Percentiles rank a stretch among this genome's conserved stretches.
Evolutionary conservation across 2,888 invertebrate species (phyloP).

Genomic region (Agriopis aurantiaria): DNA sequence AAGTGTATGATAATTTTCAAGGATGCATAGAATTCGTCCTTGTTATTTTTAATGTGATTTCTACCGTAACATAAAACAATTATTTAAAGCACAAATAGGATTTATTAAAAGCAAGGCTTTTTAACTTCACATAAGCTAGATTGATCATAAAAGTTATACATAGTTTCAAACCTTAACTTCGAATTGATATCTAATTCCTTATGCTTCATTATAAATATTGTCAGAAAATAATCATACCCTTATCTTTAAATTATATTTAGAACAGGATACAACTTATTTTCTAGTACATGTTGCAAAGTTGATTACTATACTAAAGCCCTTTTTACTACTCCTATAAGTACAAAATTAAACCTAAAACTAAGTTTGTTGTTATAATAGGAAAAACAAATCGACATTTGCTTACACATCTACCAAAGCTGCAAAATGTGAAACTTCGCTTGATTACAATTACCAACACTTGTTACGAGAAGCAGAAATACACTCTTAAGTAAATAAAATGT

Average conservation of each 20-base stretch:
- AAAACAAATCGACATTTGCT: constrained; percentile 44
- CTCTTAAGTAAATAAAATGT: constrained; percentile 17
- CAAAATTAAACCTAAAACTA: constrained; percentile 55
- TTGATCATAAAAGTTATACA: constrained; percentile 43
- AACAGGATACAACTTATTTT: constrained; percentile 49
- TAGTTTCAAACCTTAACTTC: constrained; percentile 27
- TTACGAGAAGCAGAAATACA: constrained; percentile 27
- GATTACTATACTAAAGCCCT: constrained; percentile 33
- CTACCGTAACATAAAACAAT: neutral
- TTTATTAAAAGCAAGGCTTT: constrained; percentile 67
- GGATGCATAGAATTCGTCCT: too few species aligned
- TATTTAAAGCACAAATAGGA: constrained; percentile 62
- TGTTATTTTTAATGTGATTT: too few species aligned
- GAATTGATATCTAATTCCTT: constrained; percentile 43
- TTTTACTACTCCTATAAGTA: constrained; percentile 46
- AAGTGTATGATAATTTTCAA: too few species aligned
- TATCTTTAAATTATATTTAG: constrained; percentile 46
- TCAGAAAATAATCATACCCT: constrained; percentile 71
- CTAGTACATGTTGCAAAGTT: neutral
- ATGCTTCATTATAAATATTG: constrained; percentile 61
- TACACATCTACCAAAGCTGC: constrained; percentile 50
- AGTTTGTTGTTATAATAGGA: constrained; percentile 50
- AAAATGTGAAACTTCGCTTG: constrained; percentile 13
- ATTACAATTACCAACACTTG: neutral
- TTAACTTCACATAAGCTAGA: constrained; percentile 67